A percentile compares a stretch with the other conserved stretches of the same genome.
phyloP scores from a whole-genome alignment of 1,140 invertebrate species.

The Apis florea region DNA sequence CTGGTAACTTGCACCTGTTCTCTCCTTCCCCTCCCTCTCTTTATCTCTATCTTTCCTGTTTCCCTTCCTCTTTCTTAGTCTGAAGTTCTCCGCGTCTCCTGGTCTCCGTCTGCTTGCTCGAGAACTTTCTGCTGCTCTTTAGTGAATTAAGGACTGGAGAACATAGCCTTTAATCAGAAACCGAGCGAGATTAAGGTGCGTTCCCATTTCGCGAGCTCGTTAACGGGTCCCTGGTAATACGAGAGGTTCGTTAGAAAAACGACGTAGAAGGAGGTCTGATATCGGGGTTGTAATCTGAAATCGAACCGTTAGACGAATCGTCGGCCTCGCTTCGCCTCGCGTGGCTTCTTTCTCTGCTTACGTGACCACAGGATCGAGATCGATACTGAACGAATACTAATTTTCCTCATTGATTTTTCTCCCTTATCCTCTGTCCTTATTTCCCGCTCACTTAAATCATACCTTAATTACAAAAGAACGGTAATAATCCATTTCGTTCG shows the following conservation, averaged over 20 bases:
- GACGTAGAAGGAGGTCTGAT: slow-evolving; percentile 22
- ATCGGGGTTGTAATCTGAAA: slow-evolving; percentile 37
- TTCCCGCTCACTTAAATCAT: not conserved
- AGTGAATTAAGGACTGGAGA: slow-evolving; percentile 45
- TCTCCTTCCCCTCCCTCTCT: not conserved
- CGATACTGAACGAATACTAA: not conserved
- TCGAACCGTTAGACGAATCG: slow-evolving; percentile 42
- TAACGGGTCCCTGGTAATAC: slow-evolving; percentile 34
- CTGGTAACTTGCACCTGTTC: slow-evolving; percentile 42
- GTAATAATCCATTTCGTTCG: too few species aligned
- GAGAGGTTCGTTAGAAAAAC: slow-evolving; percentile 52
- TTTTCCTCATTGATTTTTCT: not conserved
- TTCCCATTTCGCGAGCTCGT: slow-evolving; percentile 51
- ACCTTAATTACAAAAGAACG: not conserved
- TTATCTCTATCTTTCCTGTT: not conserved
- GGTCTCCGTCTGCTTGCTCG: slow-evolving; percentile 33
- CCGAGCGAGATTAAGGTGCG: slow-evolving; percentile 49
- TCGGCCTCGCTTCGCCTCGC: not conserved
- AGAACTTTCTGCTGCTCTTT: slow-evolving; percentile 46
- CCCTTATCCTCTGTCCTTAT: not conserved
- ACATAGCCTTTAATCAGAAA: slow-evolving; percentile 55
- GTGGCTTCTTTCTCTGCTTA: not conserved
- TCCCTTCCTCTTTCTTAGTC: not conserved
- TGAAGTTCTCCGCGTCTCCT: slow-evolving; percentile 30
- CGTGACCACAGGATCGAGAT: not conserved